Base-by-base conservation (phyloP, 2,113 vertebrate species). In the Rhinoptilus africanus region DNA sequence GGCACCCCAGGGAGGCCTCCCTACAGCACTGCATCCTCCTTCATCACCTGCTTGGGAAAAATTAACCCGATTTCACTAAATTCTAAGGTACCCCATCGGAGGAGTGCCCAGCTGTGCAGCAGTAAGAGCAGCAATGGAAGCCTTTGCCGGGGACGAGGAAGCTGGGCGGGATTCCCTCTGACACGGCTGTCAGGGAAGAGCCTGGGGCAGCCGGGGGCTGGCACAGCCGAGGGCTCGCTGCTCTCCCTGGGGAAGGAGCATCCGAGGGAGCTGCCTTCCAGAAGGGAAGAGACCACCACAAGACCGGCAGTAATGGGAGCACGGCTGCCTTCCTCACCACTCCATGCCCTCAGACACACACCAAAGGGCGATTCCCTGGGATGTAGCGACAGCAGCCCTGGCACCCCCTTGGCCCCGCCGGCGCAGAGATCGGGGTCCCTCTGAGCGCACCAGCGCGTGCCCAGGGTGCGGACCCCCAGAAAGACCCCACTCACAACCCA, bases 271-370 rank as follows among this genome's bases (percentile, higher is more conserved):
- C 4, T 17, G 85, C 35, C 22, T 10, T 62, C 47, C 43, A 16
- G 47, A 4, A 12, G 20, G 34, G 34, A 28, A 22, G 20, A 37
- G 39, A 23, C 17, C 26, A 16, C 2, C 7, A 9, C 41, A 9
- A 21, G 30, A 12, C 5, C 4, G 9, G 22, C 54, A 6, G 18
- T 3, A 4, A 6, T 3, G 13, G 28, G 50, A 30, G n/a, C 3
- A 27, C 2, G 11, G 9, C 34, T 4, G 28, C 47, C 74, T 14
- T 4, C 74, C 64, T 3, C 6, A 8, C 23, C 4, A 0, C 73
- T 9, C 2, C 34, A 0, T 6, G 32, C 26, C 1, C 32, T 20
- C 35, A 1, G 43, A 4, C 37, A 13, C 2, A 4, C 54, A 18
- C 21, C 62, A 13, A 4, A 23, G 20, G 62, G 43, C 26, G 3